Evolutionary conservation across 2,113 vertebrate genomes (phyloP), one percentile per base, ranked within the genome.

Genomic region (Rhagologus leucostigma): DNA sequence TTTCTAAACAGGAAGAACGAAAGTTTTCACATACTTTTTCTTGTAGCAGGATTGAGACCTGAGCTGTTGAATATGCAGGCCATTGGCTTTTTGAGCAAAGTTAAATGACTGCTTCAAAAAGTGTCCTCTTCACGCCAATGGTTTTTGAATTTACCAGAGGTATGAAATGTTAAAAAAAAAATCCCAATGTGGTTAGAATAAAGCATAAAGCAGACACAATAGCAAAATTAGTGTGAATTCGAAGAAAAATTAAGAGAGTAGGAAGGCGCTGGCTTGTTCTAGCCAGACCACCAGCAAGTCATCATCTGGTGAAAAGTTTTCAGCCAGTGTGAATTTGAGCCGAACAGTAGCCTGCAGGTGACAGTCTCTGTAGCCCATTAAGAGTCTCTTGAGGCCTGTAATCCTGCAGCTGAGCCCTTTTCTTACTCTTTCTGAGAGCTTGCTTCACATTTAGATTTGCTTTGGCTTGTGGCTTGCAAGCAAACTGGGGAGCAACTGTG

Each of bases 281-380:
- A 74, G 39, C 55, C 47, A 83, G 88, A 95, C 52, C 74, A 87
- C 73, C 46, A 85, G 56, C 65, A 84, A 87, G 37, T 84, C 2
- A 2, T 92, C 73, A 71, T 77, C 86, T 95, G 81, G 63, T 60
- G 42, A 41, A 88, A 95, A 86, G 90, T 94, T 94, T 95, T 55
- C 16, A 89, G 64, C 41, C 59, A 52, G 68, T 11, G 87, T 90
- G 90, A 94, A 96, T 95, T 69, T 79, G 92, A 96, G 93, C 92
- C 5, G 3, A 83, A 60, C 35, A 90, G 82, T 68, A 86, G 91
- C 71, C 80, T 82, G 90, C 87, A 95, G 95, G 94, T 95, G 94
- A 96, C 91, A 83, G 74, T 32, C 81, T 82, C 70, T 78, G 67
- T 75, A 85, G 78, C 63, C 95, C 95, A 96, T 97, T 97, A 97